Conservation (phyloP, 2,888 invertebrate species). For the Cataglyphis albicans region DNA sequence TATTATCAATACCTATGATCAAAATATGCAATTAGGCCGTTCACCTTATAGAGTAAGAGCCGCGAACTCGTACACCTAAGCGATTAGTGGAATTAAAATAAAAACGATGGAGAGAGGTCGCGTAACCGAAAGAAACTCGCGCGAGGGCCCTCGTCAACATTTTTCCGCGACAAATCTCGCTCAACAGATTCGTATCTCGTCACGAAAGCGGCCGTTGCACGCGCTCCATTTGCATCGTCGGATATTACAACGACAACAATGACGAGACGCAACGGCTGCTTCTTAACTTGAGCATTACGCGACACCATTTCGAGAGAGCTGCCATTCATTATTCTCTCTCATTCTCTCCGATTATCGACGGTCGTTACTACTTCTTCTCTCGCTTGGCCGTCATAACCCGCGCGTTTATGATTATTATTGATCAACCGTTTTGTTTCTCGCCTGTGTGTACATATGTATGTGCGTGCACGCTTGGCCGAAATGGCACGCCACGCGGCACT, state of each 20-base stretch:
- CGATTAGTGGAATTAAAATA: constrained; percentile 25
- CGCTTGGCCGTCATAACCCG: constrained; percentile 63
- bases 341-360: constrained; percentile 48
- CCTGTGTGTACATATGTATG: constrained; percentile 52
- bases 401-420: constrained; percentile 83
- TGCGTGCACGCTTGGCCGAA: constrained; percentile 61
- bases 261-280: constrained; percentile 46
- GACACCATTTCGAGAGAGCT: constrained; percentile 61
- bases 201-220: constrained; percentile 43
- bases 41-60: constrained; percentile 15
- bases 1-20: not conserved
- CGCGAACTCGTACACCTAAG: constrained; percentile 24
- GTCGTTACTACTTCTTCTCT: constrained; percentile 36
- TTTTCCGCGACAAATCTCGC: constrained; percentile 54
- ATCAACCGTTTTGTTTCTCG: constrained; percentile 82
- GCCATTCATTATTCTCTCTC: constrained; percentile 66
- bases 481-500: constrained; percentile 77
- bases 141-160: constrained; percentile 34
- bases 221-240: constrained; percentile 49
- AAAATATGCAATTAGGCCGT: constrained; percentile 7
- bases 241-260: constrained; percentile 40
- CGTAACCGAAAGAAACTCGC: constrained; percentile 29
- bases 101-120: constrained; percentile 15
- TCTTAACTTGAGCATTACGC: constrained; percentile 55
- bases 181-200: constrained; percentile 44